Base-by-base conservation (phyloP, 2,888 invertebrate genomes). In the Bugulina stolonifera region DNA sequence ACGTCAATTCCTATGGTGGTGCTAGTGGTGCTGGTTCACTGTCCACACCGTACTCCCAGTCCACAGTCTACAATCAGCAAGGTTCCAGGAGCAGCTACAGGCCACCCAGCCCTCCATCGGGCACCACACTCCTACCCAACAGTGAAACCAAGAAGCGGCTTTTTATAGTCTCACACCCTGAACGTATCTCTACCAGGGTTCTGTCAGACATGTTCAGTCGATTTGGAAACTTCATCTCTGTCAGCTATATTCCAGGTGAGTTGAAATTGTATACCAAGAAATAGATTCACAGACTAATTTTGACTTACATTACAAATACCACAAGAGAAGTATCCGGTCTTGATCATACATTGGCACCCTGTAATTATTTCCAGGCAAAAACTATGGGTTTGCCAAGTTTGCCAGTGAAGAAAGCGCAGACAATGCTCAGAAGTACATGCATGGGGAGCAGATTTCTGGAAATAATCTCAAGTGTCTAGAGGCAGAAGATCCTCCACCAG, bases 311-410 rank as follows among this genome's bases (percentile, higher is more conserved):
- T n/a, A n/a, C n/a, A n/a, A n/a, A n/a, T n/a, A n/a, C n/a, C n/a
- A n/a, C n/a, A n/a, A n/a, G n/a, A n/a, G n/a, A n/a, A n/a, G n/a
- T n/a, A n/a, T n/a, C n/a, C n/a, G n/a, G n/a, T n/a, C n/a, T n/a
- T n/a, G n/a, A n/a, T n/a, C n/a, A n/a, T n/a, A n/a, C n/a, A n/a
- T n/a, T n/a, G n/a, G n/a, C n/a, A n/a, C n/a, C n/a, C n/a, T n/a
- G n/a, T n/a, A n/a, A n/a, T n/a, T n/a, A n/a, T n/a, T n/a, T n/a
- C n/a, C 72, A 83, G 83, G 81, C 52, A 92, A 93, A 81, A 94
- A 93, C 80, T 94, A 93, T 84, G 95, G 95, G 0, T 95, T 93
- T 85, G 94, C 93, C 3, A 92, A 93, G 79, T 95, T 91, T 85
- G 90, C 93, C 1, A 88, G 87, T 69, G 87, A 87, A 72, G 88